Evolutionary conservation across 2,888 invertebrate genomes (phyloP).

Genomic region (Platycheirus albimanus): DNA sequence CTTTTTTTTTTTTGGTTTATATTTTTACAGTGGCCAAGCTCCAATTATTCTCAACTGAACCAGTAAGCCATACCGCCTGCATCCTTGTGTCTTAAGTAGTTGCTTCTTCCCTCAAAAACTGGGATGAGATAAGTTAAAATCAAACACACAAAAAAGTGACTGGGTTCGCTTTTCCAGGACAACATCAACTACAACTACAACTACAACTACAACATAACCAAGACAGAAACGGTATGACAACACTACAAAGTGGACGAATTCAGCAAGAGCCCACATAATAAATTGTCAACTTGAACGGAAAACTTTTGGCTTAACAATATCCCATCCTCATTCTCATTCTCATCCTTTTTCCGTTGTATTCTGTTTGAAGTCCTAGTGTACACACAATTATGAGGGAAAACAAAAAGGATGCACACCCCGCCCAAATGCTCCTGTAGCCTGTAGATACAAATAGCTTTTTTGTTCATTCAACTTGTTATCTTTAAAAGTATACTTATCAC

Average conservation of each 20-base stretch:
- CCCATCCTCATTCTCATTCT: not conserved
- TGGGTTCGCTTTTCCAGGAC: slow-evolving; percentile 17
- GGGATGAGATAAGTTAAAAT: slow-evolving; percentile 51
- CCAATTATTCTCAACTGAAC: slow-evolving; percentile 41
- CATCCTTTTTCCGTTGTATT: not conserved
- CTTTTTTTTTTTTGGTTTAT: not conserved
- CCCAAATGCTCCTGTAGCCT: not conserved
- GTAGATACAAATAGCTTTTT: slow-evolving; percentile 56
- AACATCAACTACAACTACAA: slow-evolving; percentile 8
- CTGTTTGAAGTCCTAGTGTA: slow-evolving; percentile 34
- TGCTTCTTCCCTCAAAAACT: slow-evolving; percentile 26
- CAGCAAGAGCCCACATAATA: slow-evolving; percentile 66
- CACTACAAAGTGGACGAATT: slow-evolving; percentile 51
- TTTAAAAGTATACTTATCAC: slow-evolving; percentile 68
- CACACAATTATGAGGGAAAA: slow-evolving; percentile 66
- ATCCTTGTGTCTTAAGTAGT: slow-evolving; percentile 54
- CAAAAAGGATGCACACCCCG: slow-evolving; percentile 44
- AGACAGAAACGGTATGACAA: slow-evolving; percentile 42
- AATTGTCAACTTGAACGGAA: slow-evolving; percentile 65
- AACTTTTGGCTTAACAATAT: slow-evolving; percentile 57
- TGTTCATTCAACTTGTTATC: slow-evolving; percentile 54
- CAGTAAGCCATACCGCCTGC: slow-evolving; percentile 44
- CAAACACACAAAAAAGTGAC: slow-evolving; percentile 24
- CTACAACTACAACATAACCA: not conserved
- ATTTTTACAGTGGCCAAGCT: slow-evolving; percentile 9